Percentiles rank a stretch among this genome's conserved stretches.
Evolutionary conservation across 1,140 invertebrate genomes (phyloP).

Genomic region (Drosophila cardini): DNA sequence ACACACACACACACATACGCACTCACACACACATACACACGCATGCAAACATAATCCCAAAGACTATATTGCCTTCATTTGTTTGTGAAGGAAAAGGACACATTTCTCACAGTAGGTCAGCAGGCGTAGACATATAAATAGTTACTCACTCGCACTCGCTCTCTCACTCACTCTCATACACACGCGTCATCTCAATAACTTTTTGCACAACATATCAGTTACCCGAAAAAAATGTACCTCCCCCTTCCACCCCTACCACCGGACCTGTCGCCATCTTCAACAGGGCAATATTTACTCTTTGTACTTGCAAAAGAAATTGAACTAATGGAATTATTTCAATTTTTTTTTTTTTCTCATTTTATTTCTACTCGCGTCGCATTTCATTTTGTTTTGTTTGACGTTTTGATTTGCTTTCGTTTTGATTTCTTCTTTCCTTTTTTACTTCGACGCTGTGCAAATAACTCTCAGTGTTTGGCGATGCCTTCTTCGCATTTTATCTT

Average conservation of each 20-base stretch:
- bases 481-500: conserved; percentile 42
- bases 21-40: no score
- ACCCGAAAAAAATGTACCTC: not conserved
- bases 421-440: conserved; percentile 38
- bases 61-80: no score
- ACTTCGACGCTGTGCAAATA: conserved; percentile 72
- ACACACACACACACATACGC: no score
- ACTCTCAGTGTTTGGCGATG: conserved; percentile 26
- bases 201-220: conserved; percentile 24
- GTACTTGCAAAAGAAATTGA: conserved; percentile 84
- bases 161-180: not conserved
- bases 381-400: conserved; percentile 79
- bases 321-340: conserved; percentile 84
- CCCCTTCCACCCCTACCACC: not conserved
- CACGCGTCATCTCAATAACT: conserved; percentile 17
- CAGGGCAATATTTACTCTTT: conserved; percentile 80
- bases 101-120: conserved; percentile 57
- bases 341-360: conserved; percentile 62
- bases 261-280: not conserved
- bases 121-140: conserved; percentile 14
- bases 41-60: no score
- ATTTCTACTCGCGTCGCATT: conserved; percentile 54
- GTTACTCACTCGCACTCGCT: not conserved
- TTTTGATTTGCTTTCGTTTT: conserved; percentile 76
- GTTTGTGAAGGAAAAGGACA: no score